A percentile compares a stretch with the other conserved stretches of the same genome.
phyloP scores from a whole-genome alignment of 2,888 invertebrate species.

The Rhogogaster chlorosoma region DNA sequence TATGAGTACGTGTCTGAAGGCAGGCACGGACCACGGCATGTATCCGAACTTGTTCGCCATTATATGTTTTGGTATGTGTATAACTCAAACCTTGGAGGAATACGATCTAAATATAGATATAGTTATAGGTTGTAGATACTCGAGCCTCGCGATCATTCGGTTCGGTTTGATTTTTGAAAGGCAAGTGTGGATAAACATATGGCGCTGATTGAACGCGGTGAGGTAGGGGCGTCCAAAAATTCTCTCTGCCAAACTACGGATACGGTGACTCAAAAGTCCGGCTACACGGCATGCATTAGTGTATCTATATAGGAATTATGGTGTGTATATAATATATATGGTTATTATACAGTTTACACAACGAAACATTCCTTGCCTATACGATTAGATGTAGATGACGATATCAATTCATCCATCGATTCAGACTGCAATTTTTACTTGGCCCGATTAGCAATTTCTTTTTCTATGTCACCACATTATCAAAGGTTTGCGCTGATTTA shows the following conservation, averaged over 20 bases:
- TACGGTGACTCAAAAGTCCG: neutral
- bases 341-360: too few relatives aligned
- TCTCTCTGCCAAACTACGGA: neutral
- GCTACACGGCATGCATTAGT: too few relatives aligned
- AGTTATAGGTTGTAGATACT: slow-evolving; percentile 5
- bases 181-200: slow-evolving; percentile 1
- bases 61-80: neutral
- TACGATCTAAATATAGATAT: slow-evolving; percentile 41
- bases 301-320: too few relatives aligned
- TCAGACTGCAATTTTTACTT: too few relatives aligned
- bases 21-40: too few relatives aligned
- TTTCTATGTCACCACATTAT: too few relatives aligned
- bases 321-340: too few relatives aligned
- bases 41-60: slow-evolving; percentile 7
- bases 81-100: slow-evolving; percentile 25
- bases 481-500: too few relatives aligned
- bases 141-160: slow-evolving; percentile 3
- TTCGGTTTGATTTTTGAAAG: slow-evolving; percentile 13
- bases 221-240: neutral
- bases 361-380: too few relatives aligned
- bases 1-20: neutral
- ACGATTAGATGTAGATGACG: too few relatives aligned
- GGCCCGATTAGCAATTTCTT: too few relatives aligned
- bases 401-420: too few relatives aligned
- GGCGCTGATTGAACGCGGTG: neutral